Conservation (phyloP, 2,113 vertebrate species). For the Tyrannus savana region DNA sequence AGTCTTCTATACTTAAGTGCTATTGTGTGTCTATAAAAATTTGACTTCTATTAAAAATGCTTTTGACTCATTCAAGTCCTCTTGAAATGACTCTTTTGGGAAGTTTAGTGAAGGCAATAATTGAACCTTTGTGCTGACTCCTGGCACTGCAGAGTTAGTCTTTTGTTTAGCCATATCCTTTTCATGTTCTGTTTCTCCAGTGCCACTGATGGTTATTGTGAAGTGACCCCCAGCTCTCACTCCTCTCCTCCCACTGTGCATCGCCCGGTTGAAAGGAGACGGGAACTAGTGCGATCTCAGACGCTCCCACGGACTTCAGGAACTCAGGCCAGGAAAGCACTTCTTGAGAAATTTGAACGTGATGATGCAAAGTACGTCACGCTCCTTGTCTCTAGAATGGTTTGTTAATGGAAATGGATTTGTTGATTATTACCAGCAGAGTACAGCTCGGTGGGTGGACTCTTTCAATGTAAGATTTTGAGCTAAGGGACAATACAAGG, state of each 20-base stretch:
- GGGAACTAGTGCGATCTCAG: constrained; percentile 84
- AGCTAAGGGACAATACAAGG: neutral
- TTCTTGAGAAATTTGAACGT: constrained; percentile 88
- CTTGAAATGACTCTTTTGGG: neutral
- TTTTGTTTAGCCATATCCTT: neutral
- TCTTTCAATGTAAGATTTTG: neutral
- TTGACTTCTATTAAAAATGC: neutral
- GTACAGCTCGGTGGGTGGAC: neutral
- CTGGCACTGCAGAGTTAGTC: neutral
- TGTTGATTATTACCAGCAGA: neutral
- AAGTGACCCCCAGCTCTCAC: constrained; percentile 36
- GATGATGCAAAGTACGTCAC: constrained; percentile 79
- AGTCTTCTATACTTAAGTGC: neutral
- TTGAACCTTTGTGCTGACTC: neutral
- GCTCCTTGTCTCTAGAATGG: neutral
- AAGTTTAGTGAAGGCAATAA: neutral
- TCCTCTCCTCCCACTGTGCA: constrained; percentile 47
- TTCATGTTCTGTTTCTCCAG: neutral
- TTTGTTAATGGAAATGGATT: neutral
- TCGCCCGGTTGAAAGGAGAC: constrained; percentile 78
- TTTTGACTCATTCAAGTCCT: neutral
- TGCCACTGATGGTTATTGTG: constrained; percentile 28
- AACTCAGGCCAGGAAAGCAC: constrained; percentile 82
- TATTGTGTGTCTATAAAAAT: neutral
- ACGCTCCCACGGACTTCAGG: constrained; percentile 79